Conservation (phyloP, 2,888 invertebrate genomes). For the Limnephilus rhombicus region DNA sequence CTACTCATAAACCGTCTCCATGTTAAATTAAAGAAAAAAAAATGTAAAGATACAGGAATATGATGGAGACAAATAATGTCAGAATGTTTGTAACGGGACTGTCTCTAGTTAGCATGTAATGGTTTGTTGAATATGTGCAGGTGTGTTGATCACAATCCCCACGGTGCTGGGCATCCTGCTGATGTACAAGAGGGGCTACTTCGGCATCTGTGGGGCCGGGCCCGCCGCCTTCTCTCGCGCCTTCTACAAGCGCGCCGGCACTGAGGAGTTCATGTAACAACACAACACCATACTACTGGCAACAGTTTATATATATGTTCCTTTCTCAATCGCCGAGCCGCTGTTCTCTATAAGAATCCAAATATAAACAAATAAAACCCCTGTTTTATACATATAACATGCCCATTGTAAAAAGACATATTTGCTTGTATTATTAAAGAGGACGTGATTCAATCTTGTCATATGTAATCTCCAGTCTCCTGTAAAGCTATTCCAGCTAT, state of each 20-base stretch:
- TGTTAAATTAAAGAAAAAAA: too few species aligned
- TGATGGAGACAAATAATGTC: too few species aligned
- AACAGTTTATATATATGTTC: background rate
- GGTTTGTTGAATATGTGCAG: conserved; percentile 68
- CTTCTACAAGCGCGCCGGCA: conserved; percentile 83
- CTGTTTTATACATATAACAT: background rate
- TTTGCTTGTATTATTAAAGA: background rate
- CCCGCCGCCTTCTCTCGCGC: conserved; percentile 82
- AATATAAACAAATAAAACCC: too few species aligned
- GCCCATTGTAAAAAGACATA: background rate
- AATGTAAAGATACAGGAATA: too few species aligned
- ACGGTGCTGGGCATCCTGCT: conserved; percentile 79
- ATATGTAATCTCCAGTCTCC: too few species aligned
- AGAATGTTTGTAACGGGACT: too few species aligned
- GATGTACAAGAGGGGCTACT: conserved; percentile 82
- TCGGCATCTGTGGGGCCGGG: conserved; percentile 77
- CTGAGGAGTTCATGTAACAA: conserved; percentile 74
- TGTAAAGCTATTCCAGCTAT: too few species aligned
- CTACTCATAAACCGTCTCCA: too few species aligned
- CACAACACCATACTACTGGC: background rate
- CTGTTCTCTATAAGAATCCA: background rate
- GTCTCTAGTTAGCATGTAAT: background rate
- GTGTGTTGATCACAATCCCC: conserved; percentile 83
- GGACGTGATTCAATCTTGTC: background rate
- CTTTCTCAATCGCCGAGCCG: background rate